These are phyloP conservation scores for Aleiodes sp. DNA, from an alignment of 1,140 invertebrate genomes.

Conservation along the genomic window DNA sequence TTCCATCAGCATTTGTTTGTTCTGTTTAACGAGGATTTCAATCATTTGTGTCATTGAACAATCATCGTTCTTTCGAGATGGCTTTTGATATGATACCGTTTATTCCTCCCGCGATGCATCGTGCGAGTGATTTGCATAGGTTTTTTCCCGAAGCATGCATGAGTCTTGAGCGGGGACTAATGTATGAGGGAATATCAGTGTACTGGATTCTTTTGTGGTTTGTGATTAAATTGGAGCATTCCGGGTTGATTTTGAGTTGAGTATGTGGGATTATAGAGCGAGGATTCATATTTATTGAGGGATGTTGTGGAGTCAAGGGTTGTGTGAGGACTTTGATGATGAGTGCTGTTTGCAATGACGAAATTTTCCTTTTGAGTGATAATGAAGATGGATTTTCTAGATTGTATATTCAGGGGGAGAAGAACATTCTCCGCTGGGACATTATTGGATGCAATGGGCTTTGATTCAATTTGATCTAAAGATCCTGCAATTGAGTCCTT, in stretches of 20 bases:
- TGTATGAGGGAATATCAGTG: not conserved
- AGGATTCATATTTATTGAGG: too few relatives aligned
- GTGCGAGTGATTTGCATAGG: constrained; percentile 19
- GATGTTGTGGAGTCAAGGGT: too few relatives aligned
- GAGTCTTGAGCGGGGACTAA: not conserved
- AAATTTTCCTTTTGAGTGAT: too few relatives aligned
- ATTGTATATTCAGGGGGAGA: too few relatives aligned
- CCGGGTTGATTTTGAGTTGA: not conserved
- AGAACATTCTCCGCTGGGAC: too few relatives aligned
- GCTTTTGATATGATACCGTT: not conserved
- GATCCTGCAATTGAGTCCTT: not conserved
- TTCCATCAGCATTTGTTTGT: not conserved
- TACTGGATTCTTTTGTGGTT: not conserved
- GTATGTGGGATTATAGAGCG: not conserved
- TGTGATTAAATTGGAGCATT: not conserved
- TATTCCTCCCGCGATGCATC: not conserved
- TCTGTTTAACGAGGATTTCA: not conserved
- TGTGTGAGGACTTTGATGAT: too few relatives aligned
- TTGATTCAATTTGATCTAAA: too few relatives aligned
- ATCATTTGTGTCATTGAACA: constrained; percentile 7
- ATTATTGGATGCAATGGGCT: too few relatives aligned
- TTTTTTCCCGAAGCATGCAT: too few relatives aligned
- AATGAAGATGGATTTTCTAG: too few relatives aligned
- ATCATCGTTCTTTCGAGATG: not conserved
- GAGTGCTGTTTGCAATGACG: too few relatives aligned